Percentiles rank a stretch among this genome's conserved stretches.
phyloP scores from a whole-genome alignment of 1,140 invertebrate genomes.

The Zophobas atratus region DNA sequence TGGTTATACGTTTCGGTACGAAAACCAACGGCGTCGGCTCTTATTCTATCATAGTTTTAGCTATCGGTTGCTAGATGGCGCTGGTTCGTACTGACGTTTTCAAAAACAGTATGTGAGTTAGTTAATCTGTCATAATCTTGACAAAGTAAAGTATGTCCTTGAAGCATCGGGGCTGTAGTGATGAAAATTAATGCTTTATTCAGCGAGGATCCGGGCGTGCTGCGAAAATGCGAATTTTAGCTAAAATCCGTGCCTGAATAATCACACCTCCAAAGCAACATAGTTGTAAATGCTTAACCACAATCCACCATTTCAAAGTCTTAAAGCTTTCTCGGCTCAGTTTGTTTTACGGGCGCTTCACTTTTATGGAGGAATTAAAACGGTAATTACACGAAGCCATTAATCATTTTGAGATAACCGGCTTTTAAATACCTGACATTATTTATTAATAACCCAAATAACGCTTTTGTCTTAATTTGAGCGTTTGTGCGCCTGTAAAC shows the following conservation, averaged over 20 bases:
- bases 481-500: too few relatives aligned
- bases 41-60: too few relatives aligned
- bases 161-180: too few relatives aligned
- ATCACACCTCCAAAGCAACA: neutral
- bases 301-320: neutral
- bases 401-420: conserved; percentile 18
- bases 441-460: conserved; percentile 22
- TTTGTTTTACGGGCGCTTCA: conserved; percentile 15
- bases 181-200: neutral
- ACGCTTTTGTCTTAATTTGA: conserved; percentile 8
- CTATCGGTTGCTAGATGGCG: too few relatives aligned
- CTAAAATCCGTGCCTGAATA: too few relatives aligned
- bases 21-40: too few relatives aligned
- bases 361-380: conserved; percentile 14
- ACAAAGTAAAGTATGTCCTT: too few relatives aligned
- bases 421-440: conserved; percentile 8
- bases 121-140: too few relatives aligned
- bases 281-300: neutral
- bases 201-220: too few relatives aligned
- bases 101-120: too few relatives aligned
- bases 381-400: conserved; percentile 26
- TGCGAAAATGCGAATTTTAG: neutral
- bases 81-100: too few relatives aligned
- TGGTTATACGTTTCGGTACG: too few relatives aligned
- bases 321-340: neutral